phyloP scores from a whole-genome alignment of 2,113 vertebrate genomes.

The Dicrurus megarhynchus region DNA sequence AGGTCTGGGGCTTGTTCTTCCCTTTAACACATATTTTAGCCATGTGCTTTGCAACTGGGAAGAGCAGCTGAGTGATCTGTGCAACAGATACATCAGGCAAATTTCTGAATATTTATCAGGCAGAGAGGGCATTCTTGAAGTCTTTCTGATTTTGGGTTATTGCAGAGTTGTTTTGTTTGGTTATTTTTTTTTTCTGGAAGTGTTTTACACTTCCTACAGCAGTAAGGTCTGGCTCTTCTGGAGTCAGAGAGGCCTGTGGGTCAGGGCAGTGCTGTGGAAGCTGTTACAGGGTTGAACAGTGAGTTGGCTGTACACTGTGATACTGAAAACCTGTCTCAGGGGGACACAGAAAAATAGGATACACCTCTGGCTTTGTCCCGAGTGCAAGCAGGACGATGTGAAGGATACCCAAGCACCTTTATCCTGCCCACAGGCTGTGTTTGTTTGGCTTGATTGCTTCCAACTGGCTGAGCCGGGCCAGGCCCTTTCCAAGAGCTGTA shows the following conservation, averaged over 20 bases:
- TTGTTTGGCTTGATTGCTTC: neutral
- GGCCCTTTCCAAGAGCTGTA: neutral
- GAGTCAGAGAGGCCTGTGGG: neutral
- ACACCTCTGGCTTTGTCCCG: neutral
- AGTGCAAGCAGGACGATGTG: neutral
- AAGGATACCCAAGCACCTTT: neutral
- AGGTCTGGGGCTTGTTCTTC: neutral
- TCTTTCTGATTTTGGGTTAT: neutral
- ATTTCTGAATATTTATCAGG: neutral
- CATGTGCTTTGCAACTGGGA: neutral
- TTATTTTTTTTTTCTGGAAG: neutral
- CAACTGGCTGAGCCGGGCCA: neutral
- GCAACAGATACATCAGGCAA: neutral
- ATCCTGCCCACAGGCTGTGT: neutral
- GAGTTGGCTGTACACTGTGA: neutral
- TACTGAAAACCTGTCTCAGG: neutral
- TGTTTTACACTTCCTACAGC: neutral
- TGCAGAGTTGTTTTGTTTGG: neutral
- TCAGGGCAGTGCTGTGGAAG: neutral
- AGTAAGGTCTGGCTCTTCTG: neutral
- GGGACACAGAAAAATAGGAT: neutral
- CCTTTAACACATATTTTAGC: neutral
- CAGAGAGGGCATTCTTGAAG: neutral
- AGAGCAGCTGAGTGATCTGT: neutral
- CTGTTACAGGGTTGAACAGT: neutral